A percentile compares a stretch with the other conserved stretches of the same genome.
These are phyloP conservation scores for Campoplex nolae DNA, from an alignment of 2,888 invertebrate species.

Conservation along the genomic window DNA sequence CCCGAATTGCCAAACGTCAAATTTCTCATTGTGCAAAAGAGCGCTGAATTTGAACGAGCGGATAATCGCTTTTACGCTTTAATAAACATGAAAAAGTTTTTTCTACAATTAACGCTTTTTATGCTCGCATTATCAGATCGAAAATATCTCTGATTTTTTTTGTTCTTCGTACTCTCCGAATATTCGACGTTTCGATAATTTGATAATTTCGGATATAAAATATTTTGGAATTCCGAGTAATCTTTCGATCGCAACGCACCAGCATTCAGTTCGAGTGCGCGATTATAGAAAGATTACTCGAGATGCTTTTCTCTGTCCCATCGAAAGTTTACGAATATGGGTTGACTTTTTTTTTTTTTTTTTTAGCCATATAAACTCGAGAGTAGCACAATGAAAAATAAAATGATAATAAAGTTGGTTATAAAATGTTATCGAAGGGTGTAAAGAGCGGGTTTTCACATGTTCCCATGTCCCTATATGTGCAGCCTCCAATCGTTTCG, in stretches of 20 bases:
- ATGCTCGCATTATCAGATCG: neutral
- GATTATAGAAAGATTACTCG: too few relatives aligned
- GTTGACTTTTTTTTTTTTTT: neutral
- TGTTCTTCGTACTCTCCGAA: neutral
- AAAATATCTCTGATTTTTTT: neutral
- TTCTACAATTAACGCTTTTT: neutral
- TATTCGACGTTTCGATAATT: too few relatives aligned
- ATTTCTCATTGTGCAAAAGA: neutral
- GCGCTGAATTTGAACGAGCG: neutral
- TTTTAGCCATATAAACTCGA: neutral
- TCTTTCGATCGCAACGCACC: too few relatives aligned
- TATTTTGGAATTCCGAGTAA: too few relatives aligned
- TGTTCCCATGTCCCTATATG: neutral
- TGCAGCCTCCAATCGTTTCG: constrained; percentile 25
- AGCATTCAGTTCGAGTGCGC: too few relatives aligned
- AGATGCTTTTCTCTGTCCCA: too few relatives aligned
- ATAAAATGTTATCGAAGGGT: constrained; percentile 18
- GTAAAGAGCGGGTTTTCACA: neutral
- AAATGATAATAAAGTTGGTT: neutral
- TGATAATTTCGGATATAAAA: too few relatives aligned
- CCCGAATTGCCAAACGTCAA: neutral
- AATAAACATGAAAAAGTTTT: neutral
- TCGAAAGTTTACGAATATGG: neutral
- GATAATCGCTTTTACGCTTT: neutral
- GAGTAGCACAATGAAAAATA: neutral